Percentiles rank a stretch among this genome's conserved stretches.
phyloP scores from a whole-genome alignment of 2,797 vertebrate species.

The Telmatherina bonti region DNA sequence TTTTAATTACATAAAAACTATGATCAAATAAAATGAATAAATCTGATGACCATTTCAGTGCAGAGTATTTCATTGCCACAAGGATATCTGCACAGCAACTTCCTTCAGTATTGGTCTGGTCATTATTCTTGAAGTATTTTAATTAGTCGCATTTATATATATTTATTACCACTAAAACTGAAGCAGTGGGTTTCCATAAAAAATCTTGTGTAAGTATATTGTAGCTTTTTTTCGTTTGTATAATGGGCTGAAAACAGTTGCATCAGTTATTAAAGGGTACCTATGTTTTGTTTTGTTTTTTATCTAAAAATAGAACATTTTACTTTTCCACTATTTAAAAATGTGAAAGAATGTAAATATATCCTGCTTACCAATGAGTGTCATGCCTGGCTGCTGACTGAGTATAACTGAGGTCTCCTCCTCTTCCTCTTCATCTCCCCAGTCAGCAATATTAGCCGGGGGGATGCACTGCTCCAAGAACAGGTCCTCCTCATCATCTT shows the following conservation, averaged over 20 bases:
- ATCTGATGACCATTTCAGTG: too few relatives aligned
- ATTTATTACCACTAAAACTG: too few relatives aligned
- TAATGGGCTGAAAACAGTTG: not conserved
- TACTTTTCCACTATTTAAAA: not conserved
- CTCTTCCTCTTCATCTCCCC: slow-evolving; percentile 80
- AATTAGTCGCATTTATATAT: too few relatives aligned
- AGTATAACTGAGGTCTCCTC: slow-evolving; percentile 71
- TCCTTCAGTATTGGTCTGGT: too few relatives aligned
- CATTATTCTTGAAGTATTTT: too few relatives aligned
- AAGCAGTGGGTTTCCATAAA: not conserved
- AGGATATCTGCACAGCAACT: too few relatives aligned
- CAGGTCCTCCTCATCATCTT: slow-evolving; percentile 83
- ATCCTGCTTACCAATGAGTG: slow-evolving; percentile 77
- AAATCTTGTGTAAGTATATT: not conserved
- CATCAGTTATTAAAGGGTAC: too few relatives aligned
- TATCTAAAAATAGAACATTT: not conserved
- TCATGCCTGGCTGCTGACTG: slow-evolving; percentile 75
- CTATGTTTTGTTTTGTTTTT: too few relatives aligned
- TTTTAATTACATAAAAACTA: too few relatives aligned
- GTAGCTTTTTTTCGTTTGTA: not conserved
- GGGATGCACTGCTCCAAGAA: slow-evolving; percentile 86
- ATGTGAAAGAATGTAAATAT: not conserved
- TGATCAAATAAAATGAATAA: too few relatives aligned
- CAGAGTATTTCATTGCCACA: too few relatives aligned
- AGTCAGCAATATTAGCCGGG: slow-evolving; percentile 84